Percentiles rank a stretch among this genome's conserved stretches.
Evolutionary conservation across 2,797 vertebrate species (phyloP).

Genomic region (Xenops minutus): DNA sequence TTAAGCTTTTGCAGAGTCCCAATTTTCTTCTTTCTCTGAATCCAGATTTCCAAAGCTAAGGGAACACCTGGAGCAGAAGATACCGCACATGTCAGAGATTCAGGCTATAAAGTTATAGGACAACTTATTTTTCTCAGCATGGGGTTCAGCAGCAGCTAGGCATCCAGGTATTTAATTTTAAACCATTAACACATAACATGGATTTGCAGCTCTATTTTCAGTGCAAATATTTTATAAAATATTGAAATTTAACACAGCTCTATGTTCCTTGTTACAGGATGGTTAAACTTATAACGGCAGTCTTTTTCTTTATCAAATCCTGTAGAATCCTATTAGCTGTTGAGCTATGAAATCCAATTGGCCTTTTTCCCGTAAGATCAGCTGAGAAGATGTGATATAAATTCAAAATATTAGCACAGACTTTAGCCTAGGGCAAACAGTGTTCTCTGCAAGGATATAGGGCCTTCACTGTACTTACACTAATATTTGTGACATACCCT

Average conservation of each 20-base stretch:
- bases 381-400: slow-evolving; percentile 36
- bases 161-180: slow-evolving; percentile 5
- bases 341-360: slow-evolving; percentile 53
- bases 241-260: slow-evolving; percentile 25
- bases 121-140: not conserved
- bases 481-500: slow-evolving; percentile 62
- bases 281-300: not conserved
- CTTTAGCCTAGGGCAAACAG: slow-evolving; percentile 20
- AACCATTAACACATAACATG: not conserved
- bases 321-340: slow-evolving; percentile 56
- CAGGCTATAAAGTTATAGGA: not conserved
- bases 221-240: slow-evolving; percentile 36
- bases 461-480: slow-evolving; percentile 15
- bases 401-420: slow-evolving; percentile 50
- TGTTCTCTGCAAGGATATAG: slow-evolving; percentile 6
- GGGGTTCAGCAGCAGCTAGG: not conserved
- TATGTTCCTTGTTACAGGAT: not conserved
- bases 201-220: slow-evolving; percentile 26
- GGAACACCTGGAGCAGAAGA: not conserved
- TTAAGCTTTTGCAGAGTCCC: not conserved
- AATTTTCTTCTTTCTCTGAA: not conserved
- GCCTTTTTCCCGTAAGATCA: slow-evolving; percentile 24
- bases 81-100: not conserved
- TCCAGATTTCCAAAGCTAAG: not conserved
- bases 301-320: slow-evolving; percentile 56